Evolutionary conservation across 2,113 vertebrate genomes (phyloP).

Genomic region (Indicator indicator): DNA sequence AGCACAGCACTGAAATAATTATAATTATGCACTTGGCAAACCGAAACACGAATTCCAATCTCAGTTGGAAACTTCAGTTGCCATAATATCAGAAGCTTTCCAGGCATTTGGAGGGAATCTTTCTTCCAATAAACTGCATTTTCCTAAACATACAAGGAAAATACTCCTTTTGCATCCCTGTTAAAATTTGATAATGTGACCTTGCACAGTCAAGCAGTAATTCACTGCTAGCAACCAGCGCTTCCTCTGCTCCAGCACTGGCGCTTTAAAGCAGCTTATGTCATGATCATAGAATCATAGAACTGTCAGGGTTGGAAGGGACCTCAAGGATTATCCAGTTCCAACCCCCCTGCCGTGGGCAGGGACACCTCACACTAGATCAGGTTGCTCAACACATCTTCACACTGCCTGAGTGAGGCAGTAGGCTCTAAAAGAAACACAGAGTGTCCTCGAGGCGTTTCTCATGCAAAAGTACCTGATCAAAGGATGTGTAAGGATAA

Average conservation of each 20-base stretch:
- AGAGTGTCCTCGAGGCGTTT: neutral
- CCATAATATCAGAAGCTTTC: neutral
- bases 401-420: neutral
- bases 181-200: neutral
- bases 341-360: too few relatives aligned
- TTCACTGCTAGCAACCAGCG: neutral
- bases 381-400: neutral
- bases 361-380: too few relatives aligned
- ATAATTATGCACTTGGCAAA: conserved; percentile 2
- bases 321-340: too few relatives aligned
- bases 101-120: neutral
- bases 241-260: neutral
- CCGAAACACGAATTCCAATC: conserved; percentile 1
- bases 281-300: neutral
- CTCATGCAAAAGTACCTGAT: neutral
- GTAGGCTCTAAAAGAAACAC: neutral
- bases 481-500: neutral
- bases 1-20: conserved; percentile 12
- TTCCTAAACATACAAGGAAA: neutral
- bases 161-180: neutral
- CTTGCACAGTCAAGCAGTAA: neutral
- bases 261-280: neutral
- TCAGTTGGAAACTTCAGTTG: neutral
- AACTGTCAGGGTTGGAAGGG: too few relatives aligned
- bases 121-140: conserved; percentile 15